Base-by-base conservation (phyloP, 2,888 invertebrate genomes). In the Trilocha varians region DNA sequence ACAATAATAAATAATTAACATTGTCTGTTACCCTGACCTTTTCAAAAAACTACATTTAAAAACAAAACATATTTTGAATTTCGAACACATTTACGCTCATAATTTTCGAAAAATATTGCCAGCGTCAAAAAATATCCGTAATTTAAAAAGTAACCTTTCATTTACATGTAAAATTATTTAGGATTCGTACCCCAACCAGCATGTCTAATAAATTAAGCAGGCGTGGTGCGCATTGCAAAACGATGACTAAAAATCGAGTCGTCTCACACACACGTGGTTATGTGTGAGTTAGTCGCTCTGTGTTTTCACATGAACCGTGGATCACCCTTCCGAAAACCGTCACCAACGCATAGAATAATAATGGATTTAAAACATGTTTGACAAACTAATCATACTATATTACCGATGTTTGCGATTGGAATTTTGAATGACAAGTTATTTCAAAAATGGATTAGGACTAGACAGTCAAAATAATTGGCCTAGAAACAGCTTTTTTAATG, bases 141-240 rank as follows among this genome's bases (percentile, higher is more conserved):
- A 25, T 3, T 9, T 25, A 25, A 25, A 9, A 5, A 25, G 5
- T 25, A 13, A 14, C 13, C 32, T 39, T 39, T 16, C 16, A 39
- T 32, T 39, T 33, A 39, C 8, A 13, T 39, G n/a, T n/a, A 32
- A 38, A 50, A 55, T 50, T 55, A 58, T 62, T 67, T 59, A 44
- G 57, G 61, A 69, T 67, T 65, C 60, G 55, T 54, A 45, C 48
- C 45, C 49, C 52, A 59, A 54, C 55, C 45, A 38, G 54, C 55
- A 63, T 57, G 57, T 59, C 57, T 62, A 62, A 66, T 70, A 69
- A 71, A 72, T 75, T 72, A 67, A 64, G 56, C 16, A 60, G 57
- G 59, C 58, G 62, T 59, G 52, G 59, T 72, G 67, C 76, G 70
- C 75, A 78, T 77, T 66, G 68, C 74, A 70, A 77, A 70, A 70